phyloP scores from a whole-genome alignment of 2,888 invertebrate genomes.

The Branchipolynoe longqiensis region DNA sequence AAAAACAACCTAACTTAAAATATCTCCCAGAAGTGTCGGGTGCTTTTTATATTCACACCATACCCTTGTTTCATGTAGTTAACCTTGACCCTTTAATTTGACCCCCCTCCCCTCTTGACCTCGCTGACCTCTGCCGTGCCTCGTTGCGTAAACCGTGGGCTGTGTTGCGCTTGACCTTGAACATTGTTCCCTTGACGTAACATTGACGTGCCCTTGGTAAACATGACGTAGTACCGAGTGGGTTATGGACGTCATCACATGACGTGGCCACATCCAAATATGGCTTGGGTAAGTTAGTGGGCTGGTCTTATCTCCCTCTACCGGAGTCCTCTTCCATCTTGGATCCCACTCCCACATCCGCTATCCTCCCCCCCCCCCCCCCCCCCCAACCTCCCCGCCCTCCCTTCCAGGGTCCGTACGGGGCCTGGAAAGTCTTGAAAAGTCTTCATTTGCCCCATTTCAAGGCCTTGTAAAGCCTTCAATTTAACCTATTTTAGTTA shows the following conservation, averaged over 20 bases:
- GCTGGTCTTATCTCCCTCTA: too few species aligned
- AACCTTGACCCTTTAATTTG: conserved; percentile 48
- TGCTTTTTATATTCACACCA: neutral
- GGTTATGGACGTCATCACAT: too few species aligned
- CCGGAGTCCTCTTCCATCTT: too few species aligned
- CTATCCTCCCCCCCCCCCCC: neutral
- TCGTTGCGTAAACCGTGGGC: conserved; percentile 31
- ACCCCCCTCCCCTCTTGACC: conserved; percentile 24
- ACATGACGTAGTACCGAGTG: conserved; percentile 36
- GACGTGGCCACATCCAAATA: too few species aligned
- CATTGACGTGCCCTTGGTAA: too few species aligned
- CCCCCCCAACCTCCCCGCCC: neutral
- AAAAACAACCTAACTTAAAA: neutral
- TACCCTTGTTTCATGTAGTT: too few species aligned
- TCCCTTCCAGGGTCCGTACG: too few species aligned
- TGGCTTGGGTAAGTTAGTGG: too few species aligned
- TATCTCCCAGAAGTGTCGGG: neutral
- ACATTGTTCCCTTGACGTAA: conserved; percentile 41
- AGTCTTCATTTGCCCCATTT: too few species aligned
- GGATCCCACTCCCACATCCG: neutral
- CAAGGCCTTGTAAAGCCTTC: too few species aligned
- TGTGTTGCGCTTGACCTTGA: conserved; percentile 50
- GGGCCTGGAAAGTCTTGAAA: too few species aligned
- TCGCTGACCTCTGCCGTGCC: conserved; percentile 49
- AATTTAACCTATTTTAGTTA: too few species aligned